Evolutionary conservation across 2,797 vertebrate genomes (phyloP).

Genomic region (Eulemur rubriventer): DNA sequence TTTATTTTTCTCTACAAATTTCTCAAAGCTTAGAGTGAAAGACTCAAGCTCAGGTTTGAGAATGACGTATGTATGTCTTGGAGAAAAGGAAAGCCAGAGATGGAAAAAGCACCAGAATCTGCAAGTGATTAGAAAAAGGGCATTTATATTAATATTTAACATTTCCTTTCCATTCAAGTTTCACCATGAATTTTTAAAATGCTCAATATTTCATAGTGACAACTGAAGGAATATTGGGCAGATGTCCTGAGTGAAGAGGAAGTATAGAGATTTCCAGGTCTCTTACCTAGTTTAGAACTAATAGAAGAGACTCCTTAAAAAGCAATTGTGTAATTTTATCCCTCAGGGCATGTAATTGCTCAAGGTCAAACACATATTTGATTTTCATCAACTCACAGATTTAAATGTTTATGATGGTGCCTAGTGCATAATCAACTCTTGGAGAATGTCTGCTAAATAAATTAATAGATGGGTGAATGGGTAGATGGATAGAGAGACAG

Average conservation of each 20-base stretch:
- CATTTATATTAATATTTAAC: background rate
- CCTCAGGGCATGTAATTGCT: background rate
- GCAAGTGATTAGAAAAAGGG: background rate
- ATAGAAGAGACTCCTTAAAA: background rate
- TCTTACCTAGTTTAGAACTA: background rate
- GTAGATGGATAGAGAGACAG: background rate
- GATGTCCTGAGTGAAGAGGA: background rate
- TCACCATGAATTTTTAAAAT: background rate
- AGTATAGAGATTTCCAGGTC: background rate
- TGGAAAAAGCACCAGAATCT: background rate
- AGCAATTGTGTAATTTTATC: background rate
- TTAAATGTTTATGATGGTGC: background rate
- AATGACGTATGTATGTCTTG: background rate
- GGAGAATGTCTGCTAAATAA: background rate
- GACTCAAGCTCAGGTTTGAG: background rate
- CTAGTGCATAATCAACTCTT: background rate
- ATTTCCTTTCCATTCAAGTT: conserved; percentile 25
- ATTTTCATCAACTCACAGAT: conserved; percentile 15
- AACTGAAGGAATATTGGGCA: conserved; percentile 1
- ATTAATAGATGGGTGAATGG: background rate
- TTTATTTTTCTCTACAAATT: background rate
- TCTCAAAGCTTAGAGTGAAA: conserved; percentile 7
- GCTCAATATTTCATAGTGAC: background rate
- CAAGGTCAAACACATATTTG: background rate
- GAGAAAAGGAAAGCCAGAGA: background rate